Base-by-base conservation (phyloP, 2,888 invertebrate genomes). In the Eupithecia centaureata region DNA sequence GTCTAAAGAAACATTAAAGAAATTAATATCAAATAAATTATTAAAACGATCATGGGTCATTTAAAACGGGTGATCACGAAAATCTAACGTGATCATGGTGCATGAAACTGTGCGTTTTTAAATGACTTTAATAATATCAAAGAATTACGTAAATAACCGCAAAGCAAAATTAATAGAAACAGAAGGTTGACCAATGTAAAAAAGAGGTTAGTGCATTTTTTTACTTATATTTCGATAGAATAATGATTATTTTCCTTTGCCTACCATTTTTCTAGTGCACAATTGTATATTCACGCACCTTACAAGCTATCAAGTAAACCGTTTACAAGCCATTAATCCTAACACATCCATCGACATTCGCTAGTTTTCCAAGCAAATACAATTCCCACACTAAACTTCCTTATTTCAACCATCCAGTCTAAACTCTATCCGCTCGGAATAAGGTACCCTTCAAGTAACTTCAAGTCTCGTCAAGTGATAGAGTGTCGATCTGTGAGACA, bases 401-500 rank as follows among this genome's bases (percentile, higher is more conserved):
- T 28, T 35, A 61, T 18, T 15, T 32, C 2, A 7, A 18, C 25
- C 54, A 12, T 22, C 63, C 1, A 63, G 4, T 61, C 27, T 61
- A 4, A 64, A 61, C 70, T 33, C 30, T 70, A 70, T 58, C 5
- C 22, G 5, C 5, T 27, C 2, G 57, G 1, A n/a, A 54, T 64
- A 70, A 66, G 61, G 30, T 30, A 13, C 30, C 3, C 13, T 63
- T 64, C 58, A 47, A 47, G 47, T 47, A 47, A 47, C 22, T 10
- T 22, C 10, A 47, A 47, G 47, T 47, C 10, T 47, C 22, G 61
- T 68, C 57, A 61, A 70, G 28, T 63, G 52, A 13, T 32, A 60
- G 18, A 75, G 15, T 56, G 32, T 70, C 70, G 78, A 54, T 59
- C 86, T 83, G 65, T 86, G 86, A 80, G 86, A 86, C 88, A 81